These are phyloP conservation scores for Clunio marinus DNA, from an alignment of 2,888 invertebrate genomes.

Conservation along the genomic window DNA sequence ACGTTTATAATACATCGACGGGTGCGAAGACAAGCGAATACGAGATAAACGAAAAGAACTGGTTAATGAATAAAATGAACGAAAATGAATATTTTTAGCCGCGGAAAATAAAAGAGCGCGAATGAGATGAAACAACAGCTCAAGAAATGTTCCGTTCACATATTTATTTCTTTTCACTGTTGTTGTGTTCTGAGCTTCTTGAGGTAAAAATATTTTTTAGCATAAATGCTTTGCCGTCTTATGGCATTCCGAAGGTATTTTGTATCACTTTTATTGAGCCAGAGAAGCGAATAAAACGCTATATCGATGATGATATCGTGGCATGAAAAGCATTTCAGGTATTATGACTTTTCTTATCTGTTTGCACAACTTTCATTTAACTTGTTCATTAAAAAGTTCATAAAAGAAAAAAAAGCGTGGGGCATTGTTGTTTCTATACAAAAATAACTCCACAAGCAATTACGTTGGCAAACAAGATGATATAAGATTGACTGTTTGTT, in stretches of 20 bases:
- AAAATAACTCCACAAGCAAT: too few relatives aligned
- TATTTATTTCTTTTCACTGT: neutral
- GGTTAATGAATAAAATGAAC: constrained; percentile 32
- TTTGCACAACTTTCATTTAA: constrained; percentile 27
- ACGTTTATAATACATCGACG: neutral
- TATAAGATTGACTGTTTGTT: too few relatives aligned
- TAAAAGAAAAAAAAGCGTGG: too few relatives aligned
- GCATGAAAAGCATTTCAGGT: neutral
- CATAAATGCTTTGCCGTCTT: neutral
- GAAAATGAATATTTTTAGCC: constrained; percentile 32
- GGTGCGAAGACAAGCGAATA: neutral
- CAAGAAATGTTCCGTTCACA: constrained; percentile 2
- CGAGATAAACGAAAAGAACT: constrained; percentile 17
- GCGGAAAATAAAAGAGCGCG: constrained; percentile 2
- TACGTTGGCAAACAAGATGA: too few relatives aligned
- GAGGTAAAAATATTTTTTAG: neutral
- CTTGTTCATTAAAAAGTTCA: too few relatives aligned
- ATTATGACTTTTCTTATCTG: neutral
- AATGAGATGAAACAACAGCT: neutral
- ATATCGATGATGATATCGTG: neutral
- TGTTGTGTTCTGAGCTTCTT: neutral
- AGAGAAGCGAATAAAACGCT: neutral
- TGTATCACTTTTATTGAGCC: constrained; percentile 1
- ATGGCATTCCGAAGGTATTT: constrained; percentile 16
- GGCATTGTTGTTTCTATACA: too few relatives aligned